phyloP scores from a whole-genome alignment of 2,888 invertebrate genomes.

The Lysandra bellargus region DNA sequence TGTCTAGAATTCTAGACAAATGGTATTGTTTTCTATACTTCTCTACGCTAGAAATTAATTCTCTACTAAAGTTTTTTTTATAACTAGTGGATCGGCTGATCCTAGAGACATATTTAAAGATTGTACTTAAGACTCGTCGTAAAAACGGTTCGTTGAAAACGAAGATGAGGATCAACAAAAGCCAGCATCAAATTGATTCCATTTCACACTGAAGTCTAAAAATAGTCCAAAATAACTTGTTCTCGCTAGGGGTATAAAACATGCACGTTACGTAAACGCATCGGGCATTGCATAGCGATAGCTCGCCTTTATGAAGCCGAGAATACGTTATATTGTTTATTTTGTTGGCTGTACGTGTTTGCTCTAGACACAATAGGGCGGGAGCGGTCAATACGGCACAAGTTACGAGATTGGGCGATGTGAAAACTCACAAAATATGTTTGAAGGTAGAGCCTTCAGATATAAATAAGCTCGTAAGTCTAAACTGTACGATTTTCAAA shows the following conservation, averaged over 20 bases:
- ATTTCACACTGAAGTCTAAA: slow-evolving; percentile 8
- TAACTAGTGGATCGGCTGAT: neutral
- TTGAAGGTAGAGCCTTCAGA: neutral
- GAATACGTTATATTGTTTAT: slow-evolving; percentile 40
- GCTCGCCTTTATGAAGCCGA: slow-evolving; percentile 27
- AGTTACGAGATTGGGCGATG: slow-evolving; percentile 30
- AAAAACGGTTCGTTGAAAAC: neutral
- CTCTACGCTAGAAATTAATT: neutral
- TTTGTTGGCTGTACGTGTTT: slow-evolving; percentile 36
- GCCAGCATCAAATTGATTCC: slow-evolving; percentile 2
- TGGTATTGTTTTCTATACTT: slow-evolving; percentile 14
- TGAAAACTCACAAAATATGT: neutral
- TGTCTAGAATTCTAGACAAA: slow-evolving; percentile 8
- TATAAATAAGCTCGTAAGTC: too few species aligned
- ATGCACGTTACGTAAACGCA: slow-evolving; percentile 22
- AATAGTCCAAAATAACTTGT: slow-evolving; percentile 31
- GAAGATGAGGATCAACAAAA: neutral
- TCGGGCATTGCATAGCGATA: slow-evolving; percentile 24
- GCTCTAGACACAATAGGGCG: slow-evolving; percentile 38
- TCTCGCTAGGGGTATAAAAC: slow-evolving; percentile 32
- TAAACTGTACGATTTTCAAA: too few species aligned
- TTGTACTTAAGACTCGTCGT: too few species aligned
- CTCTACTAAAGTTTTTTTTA: too few species aligned
- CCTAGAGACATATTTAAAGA: too few species aligned
- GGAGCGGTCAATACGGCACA: slow-evolving; percentile 32